phyloP scores from a whole-genome alignment of 2,888 invertebrate species.

The Sarcophaga variegata region DNA sequence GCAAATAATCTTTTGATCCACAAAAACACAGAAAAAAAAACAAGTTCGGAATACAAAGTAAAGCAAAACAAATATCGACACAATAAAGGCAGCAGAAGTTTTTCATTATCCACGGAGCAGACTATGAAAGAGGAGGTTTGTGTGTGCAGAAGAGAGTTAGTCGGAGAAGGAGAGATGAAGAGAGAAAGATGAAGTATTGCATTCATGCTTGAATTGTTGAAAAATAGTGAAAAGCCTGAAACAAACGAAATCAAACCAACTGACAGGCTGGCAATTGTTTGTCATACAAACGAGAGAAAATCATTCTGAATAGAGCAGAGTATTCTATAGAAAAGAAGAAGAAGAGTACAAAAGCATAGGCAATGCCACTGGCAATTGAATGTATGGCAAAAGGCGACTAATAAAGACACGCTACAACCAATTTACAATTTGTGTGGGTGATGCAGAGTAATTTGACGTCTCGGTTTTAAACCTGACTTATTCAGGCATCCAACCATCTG shows the following conservation, averaged over 20 bases:
- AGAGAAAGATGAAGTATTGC: not conserved
- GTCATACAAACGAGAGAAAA: conserved; percentile 38
- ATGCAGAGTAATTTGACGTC: too few relatives aligned
- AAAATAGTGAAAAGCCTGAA: conserved; percentile 15
- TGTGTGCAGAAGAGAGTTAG: too few relatives aligned
- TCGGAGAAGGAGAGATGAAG: not conserved
- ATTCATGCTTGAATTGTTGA: conserved; percentile 56
- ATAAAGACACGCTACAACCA: too few relatives aligned
- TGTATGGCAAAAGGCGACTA: too few relatives aligned
- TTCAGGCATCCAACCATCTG: too few relatives aligned
- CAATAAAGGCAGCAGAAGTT: conserved; percentile 28
- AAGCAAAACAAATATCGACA: not conserved
- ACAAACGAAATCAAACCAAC: not conserved
- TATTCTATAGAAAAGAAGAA: not conserved
- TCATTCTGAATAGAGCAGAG: not conserved
- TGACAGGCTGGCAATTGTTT: conserved; percentile 44
- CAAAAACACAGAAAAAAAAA: not conserved
- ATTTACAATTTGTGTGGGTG: too few relatives aligned
- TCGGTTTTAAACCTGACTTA: too few relatives aligned
- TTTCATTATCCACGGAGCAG: conserved; percentile 19
- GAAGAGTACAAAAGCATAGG: not conserved
- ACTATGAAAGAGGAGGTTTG: too few relatives aligned
- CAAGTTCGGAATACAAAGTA: not conserved
- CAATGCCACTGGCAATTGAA: not conserved
- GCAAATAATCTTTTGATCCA: conserved; percentile 19